A percentile compares a stretch with the other conserved stretches of the same genome.
These are phyloP conservation scores for Deroptyus accipitrinus DNA, from an alignment of 2,113 vertebrate species.

Conservation along the genomic window DNA sequence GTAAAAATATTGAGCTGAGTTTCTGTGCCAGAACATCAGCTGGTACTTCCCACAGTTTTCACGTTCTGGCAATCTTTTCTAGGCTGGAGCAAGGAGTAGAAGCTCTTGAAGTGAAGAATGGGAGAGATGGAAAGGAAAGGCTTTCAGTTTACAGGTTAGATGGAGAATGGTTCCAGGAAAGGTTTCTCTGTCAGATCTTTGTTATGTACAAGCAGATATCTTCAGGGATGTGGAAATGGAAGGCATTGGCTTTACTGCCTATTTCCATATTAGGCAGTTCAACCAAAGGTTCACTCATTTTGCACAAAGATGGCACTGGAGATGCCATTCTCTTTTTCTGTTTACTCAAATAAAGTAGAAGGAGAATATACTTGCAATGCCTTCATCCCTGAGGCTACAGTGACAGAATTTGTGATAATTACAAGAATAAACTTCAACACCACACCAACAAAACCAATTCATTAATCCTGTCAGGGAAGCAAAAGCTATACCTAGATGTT, in stretches of 20 bases:
- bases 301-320: neutral
- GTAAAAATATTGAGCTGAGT: neutral
- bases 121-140: neutral
- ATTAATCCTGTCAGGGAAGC: neutral
- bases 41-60: neutral
- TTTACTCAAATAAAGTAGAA: neutral
- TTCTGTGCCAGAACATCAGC: neutral
- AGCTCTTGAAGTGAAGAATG: neutral
- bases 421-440: fast-evolving
- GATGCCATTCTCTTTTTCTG: neutral
- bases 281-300: neutral
- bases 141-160: neutral
- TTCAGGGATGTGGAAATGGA: neutral
- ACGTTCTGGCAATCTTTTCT: neutral
- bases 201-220: neutral
- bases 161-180: neutral
- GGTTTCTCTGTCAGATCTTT: neutral
- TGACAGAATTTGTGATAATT: neutral
- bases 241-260: neutral
- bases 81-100: neutral
- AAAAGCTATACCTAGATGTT: neutral
- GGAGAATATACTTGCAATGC: neutral
- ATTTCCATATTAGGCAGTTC: neutral
- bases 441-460: neutral
- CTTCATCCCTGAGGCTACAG: neutral